phyloP scores from a whole-genome alignment of 2,797 vertebrate species.

The Cyclopterus lumpus region DNA sequence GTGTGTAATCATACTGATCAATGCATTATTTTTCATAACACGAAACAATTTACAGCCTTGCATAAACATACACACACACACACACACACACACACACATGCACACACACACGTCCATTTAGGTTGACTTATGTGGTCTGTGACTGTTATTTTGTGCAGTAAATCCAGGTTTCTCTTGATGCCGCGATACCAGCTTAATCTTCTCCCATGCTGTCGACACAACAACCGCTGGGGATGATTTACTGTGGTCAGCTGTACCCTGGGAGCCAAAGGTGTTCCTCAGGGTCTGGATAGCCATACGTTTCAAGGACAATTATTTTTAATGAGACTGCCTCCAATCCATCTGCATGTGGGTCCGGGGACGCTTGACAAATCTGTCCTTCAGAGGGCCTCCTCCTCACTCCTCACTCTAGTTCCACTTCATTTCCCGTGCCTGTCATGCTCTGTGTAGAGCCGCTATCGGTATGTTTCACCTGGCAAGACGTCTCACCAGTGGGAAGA shows the following conservation, averaged over 20 bases:
- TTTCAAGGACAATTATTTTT: constrained; percentile 82
- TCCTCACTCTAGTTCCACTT: constrained; percentile 74
- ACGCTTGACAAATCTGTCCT: constrained; percentile 76
- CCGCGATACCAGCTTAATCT: constrained; percentile 73
- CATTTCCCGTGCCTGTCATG: constrained; percentile 72
- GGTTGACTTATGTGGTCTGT: constrained; percentile 67
- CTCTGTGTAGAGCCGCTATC: constrained; percentile 55
- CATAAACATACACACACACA: neutral
- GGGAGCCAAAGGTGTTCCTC: constrained; percentile 72
- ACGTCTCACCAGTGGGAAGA: constrained; percentile 28
- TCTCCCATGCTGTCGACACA: constrained; percentile 59
- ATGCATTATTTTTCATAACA: constrained; percentile 15
- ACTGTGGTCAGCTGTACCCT: constrained; percentile 76
- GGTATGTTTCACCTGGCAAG: constrained; percentile 60
- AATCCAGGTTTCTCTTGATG: constrained; percentile 72
- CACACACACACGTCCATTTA: constrained; percentile 43
- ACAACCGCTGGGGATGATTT: constrained; percentile 72
- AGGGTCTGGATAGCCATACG: constrained; percentile 68
- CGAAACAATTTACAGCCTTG: constrained; percentile 3
- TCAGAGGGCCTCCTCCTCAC: constrained; percentile 65
- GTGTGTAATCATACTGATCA: constrained; percentile 34
- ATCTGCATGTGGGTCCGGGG: constrained; percentile 77
- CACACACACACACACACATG: constrained; percentile 20
- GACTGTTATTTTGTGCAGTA: constrained; percentile 69
- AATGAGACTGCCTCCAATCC: constrained; percentile 77